phyloP scores from a whole-genome alignment of 2,888 invertebrate genomes.

The Pandemis heparana region DNA sequence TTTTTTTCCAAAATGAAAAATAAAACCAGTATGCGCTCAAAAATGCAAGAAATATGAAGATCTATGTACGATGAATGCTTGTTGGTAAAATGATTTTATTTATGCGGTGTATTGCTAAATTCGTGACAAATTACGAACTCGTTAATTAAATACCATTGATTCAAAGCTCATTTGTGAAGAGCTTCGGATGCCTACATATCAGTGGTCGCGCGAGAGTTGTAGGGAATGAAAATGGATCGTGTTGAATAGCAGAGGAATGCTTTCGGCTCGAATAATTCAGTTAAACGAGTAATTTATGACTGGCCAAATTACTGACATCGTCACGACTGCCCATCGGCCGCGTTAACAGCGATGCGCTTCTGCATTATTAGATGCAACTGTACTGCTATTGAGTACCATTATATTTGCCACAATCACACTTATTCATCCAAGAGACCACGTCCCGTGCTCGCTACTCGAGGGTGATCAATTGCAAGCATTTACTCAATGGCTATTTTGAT shows the following conservation, averaged over 20 bases:
- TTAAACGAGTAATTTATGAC: conserved; percentile 85
- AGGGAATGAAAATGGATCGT: conserved; percentile 68
- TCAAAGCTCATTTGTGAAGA: conserved; percentile 73
- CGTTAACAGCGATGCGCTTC: conserved; percentile 53
- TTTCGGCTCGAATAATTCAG: conserved; percentile 83
- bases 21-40: not conserved
- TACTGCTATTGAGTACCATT: conserved; percentile 39
- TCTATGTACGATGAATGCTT: not conserved
- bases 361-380: conserved; percentile 41
- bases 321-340: conserved; percentile 64
- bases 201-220: conserved; percentile 63
- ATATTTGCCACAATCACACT: not conserved
- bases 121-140: conserved; percentile 48
- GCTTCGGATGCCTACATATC: conserved; percentile 68
- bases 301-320: conserved; percentile 80
- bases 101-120: conserved; percentile 33
- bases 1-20: not conserved
- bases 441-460: not conserved
- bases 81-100: conserved; percentile 31
- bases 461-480: not conserved
- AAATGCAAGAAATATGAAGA: not conserved
- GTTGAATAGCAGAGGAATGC: conserved; percentile 76
- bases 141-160: conserved; percentile 74
- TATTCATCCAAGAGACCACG: not conserved
- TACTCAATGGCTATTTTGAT: no score